Evolutionary conservation across 1,140 invertebrate genomes (phyloP).

Genomic region (Ceratosolen fusciceps): DNA sequence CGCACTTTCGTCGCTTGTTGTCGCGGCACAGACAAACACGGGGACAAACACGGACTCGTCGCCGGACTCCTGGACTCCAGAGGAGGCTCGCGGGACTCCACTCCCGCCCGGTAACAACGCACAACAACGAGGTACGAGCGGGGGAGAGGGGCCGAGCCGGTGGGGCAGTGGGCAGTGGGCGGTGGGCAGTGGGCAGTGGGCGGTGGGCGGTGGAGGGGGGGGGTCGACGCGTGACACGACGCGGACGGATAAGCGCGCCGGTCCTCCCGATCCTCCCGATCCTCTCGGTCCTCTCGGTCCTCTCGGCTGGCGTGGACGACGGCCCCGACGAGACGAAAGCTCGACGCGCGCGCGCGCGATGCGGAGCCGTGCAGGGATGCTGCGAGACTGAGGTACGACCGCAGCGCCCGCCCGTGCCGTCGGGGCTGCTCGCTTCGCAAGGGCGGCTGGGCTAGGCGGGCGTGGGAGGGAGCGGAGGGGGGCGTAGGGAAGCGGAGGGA

Average conservation of each 20-base stretch:
- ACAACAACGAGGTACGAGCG: too few relatives aligned
- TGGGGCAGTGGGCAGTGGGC: background rate
- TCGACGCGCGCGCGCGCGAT: constrained; percentile 48
- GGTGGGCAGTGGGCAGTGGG: too few relatives aligned
- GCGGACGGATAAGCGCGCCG: background rate
- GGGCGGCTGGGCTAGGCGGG: background rate
- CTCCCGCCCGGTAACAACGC: too few relatives aligned
- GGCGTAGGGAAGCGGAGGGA: too few relatives aligned
- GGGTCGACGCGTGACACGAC: too few relatives aligned
- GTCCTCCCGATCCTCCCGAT: too few relatives aligned
- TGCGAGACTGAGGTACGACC: constrained; percentile 68
- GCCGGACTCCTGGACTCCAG: too few relatives aligned
- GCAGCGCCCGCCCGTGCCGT: constrained; percentile 53
- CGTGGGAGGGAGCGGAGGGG: too few relatives aligned
- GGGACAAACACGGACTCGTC: too few relatives aligned
- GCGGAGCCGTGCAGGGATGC: constrained; percentile 68
- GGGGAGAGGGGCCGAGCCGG: too few relatives aligned
- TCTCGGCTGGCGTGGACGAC: background rate
- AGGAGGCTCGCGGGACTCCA: too few relatives aligned
- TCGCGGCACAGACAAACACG: background rate
- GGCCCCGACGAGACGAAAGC: background rate
- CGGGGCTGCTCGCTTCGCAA: background rate
- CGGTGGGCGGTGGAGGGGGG: too few relatives aligned
- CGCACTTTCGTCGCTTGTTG: background rate
- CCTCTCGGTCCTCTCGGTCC: background rate